Percentiles rank a stretch among this genome's conserved stretches.
Conservation (phyloP, 1,140 invertebrate genomes). For the Wasmannia auropunctata region DNA sequence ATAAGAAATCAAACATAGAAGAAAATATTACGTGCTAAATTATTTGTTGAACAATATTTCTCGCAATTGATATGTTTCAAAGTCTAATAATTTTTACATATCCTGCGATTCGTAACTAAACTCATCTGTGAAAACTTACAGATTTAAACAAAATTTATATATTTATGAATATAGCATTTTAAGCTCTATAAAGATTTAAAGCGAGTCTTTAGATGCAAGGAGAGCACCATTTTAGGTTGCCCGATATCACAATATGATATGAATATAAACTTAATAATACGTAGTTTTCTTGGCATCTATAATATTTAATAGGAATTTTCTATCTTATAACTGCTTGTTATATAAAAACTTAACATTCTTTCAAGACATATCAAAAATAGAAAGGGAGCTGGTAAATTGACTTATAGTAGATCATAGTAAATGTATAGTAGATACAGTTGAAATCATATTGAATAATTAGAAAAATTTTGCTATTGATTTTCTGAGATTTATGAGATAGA, state of each 20-base stretch:
- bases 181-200: slow-evolving; percentile 6
- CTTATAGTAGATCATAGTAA: not conserved
- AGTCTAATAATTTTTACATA: not conserved
- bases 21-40: slow-evolving; percentile 27
- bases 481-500: slow-evolving; percentile 9
- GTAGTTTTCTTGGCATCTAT: not conserved
- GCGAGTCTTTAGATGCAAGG: not conserved
- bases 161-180: not conserved
- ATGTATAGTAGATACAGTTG: no score
- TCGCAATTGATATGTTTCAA: slow-evolving; percentile 6
- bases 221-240: not conserved
- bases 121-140: slow-evolving; percentile 7
- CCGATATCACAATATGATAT: slow-evolving; percentile 5
- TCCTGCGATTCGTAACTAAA: slow-evolving; percentile 16
- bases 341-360: not conserved
- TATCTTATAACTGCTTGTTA: not conserved
- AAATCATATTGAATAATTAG: not conserved
- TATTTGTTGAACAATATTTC: not conserved
- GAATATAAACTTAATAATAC: slow-evolving; percentile 18
- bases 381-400: not conserved
- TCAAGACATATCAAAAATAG: not conserved
- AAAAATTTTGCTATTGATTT: not conserved
- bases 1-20: slow-evolving; percentile 18
- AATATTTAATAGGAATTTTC: not conserved
- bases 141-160: slow-evolving; percentile 16